Evolutionary conservation across 2,888 invertebrate genomes (phyloP).

Genomic region (Volucella zonaria): DNA sequence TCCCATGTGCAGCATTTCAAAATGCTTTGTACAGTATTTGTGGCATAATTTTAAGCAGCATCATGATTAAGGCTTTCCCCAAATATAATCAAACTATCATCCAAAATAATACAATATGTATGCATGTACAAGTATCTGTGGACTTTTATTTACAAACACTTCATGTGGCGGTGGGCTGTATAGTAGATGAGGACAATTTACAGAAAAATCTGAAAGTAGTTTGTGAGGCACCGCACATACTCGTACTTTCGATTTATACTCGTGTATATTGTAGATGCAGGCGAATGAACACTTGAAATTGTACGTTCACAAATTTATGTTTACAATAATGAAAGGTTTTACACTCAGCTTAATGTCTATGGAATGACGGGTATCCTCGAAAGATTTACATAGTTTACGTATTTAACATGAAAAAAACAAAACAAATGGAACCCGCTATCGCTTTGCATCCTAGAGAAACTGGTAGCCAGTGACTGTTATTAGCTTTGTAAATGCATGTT

Average conservation of each 20-base stretch:
- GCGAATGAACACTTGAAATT: background rate
- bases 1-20: constrained; percentile 35
- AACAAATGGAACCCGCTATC: no score
- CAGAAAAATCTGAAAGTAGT: constrained; percentile 36
- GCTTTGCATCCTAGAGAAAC: background rate
- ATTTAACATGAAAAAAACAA: background rate
- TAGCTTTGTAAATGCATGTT: constrained; percentile 47
- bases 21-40: constrained; percentile 25
- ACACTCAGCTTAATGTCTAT: background rate
- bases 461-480: constrained; percentile 43
- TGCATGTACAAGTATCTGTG: background rate
- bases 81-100: constrained; percentile 38
- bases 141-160: constrained; percentile 42
- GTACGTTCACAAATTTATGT: constrained; percentile 2
- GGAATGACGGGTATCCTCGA: constrained; percentile 8
- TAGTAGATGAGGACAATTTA: background rate
- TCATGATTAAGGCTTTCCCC: constrained; percentile 26
- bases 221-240: constrained; percentile 13
- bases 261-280: background rate
- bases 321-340: background rate
- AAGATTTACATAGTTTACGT: constrained; percentile 9
- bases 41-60: constrained; percentile 4
- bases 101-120: constrained; percentile 3
- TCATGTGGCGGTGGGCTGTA: constrained; percentile 21
- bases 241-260: background rate